A percentile compares a stretch with the other conserved stretches of the same genome.
These are phyloP conservation scores for Drosophila siamana DNA, from an alignment of 2,888 invertebrate genomes.

Conservation along the genomic window DNA sequence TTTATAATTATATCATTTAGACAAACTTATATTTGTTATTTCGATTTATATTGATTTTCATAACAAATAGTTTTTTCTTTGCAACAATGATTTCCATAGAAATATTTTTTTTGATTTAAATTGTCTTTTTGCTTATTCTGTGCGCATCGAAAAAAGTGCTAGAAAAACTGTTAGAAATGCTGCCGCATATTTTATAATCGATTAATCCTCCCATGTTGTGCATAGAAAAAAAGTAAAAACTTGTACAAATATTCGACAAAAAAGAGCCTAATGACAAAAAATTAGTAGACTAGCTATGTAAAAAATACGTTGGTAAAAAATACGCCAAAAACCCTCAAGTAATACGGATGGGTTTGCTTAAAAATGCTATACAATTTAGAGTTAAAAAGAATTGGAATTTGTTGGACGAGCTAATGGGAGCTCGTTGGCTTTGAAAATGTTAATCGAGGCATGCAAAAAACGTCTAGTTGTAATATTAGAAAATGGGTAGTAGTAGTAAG, in stretches of 20 bases:
- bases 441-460: conserved; percentile 73
- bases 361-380: conserved; percentile 45
- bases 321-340: conserved; percentile 55
- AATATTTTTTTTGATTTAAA: no score
- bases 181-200: conserved; percentile 3
- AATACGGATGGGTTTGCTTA: conserved; percentile 37
- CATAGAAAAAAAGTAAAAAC: conserved; percentile 9
- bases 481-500: conserved; percentile 11
- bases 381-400: conserved; percentile 33
- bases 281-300: conserved; percentile 32
- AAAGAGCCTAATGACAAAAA: conserved; percentile 40
- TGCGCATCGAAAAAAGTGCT: not conserved
- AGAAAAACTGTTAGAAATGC: not conserved
- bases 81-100: no score
- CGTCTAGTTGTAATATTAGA: conserved; percentile 41
- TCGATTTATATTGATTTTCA: no score
- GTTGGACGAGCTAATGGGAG: conserved; percentile 21
- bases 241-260: conserved; percentile 28
- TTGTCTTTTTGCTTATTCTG: no score
- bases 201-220: conserved; percentile 36
- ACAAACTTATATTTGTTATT: no score
- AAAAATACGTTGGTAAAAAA: conserved; percentile 35
- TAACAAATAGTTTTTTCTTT: no score
- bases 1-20: no score
- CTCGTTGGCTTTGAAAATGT: conserved; percentile 47